Base-by-base conservation (phyloP, 2,113 vertebrate genomes). In the Pedionomus torquatus region DNA sequence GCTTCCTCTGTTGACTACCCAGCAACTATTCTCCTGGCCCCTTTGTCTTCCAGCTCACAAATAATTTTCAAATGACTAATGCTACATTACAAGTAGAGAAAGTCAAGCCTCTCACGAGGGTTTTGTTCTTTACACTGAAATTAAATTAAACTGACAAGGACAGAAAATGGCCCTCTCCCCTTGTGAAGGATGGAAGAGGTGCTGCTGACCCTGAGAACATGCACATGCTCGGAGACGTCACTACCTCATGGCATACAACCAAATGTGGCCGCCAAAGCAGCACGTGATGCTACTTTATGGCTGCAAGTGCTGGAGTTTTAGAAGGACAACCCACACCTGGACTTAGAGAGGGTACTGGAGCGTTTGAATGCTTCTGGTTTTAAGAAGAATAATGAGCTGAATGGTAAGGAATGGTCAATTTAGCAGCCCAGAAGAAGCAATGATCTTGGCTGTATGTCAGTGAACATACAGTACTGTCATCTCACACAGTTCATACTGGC, bases 401-500 rank as follows among this genome's bases (percentile, higher is more conserved):
- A 83, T 26, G 17, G 35, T 2, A 4, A 90, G 14, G 24, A 24
- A 57, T 17, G 18, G 69, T 51, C 31, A 66, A 30, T 66, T 66
- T 19, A 78, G 63, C 13, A 61, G 33, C 33, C 18, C 35, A 84
- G 60, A 49, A 63, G 37, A 14, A 58, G 48, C 52, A 44, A 66
- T 0, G 3, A 41, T 66, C 14, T 16, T 31, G 20, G 49, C 65
- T 65, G 19, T n/a, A 20, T 0, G 0, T 17, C 65, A 82, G 17
- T 41, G 60, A 90, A 87, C 8, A 17, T 4, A 65, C 2, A 24
- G 37, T 4, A 82, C 10, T 78, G 51, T 7, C n/a, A 78, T 17
- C 20, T 71, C 41, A 20, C 24, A 31, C 6, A 37, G 43, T 16
- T 30, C 20, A 23, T 61, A 49, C 26, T 35, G 17, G n/a, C 43